Evolutionary conservation across 1,140 invertebrate genomes (phyloP).

Genomic region (Diploscapter pachys): DNA sequence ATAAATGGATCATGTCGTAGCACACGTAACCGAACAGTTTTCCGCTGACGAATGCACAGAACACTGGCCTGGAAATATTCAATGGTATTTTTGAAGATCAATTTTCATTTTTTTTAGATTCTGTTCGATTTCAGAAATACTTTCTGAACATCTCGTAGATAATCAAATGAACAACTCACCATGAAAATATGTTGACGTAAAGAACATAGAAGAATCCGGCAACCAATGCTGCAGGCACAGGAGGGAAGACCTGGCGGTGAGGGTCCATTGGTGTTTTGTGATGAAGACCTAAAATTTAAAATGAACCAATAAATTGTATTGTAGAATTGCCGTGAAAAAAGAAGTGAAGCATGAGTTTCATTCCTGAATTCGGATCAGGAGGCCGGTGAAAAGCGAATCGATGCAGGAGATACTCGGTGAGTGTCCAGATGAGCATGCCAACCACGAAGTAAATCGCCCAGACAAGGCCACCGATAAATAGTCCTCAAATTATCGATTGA

Average conservation of each 20-base stretch:
- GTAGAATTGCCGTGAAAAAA: slow-evolving; percentile 56
- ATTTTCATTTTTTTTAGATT: no score
- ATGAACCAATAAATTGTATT: background rate
- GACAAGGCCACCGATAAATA: slow-evolving; percentile 26
- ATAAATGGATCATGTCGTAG: slow-evolving; percentile 62
- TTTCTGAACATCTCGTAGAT: no score
- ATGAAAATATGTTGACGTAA: slow-evolving; percentile 54
- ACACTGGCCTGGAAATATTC: slow-evolving; percentile 39
- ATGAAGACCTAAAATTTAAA: slow-evolving; percentile 39
- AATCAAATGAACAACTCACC: slow-evolving; percentile 7
- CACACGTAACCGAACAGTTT: slow-evolving; percentile 59
- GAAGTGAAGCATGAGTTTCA: slow-evolving; percentile 61
- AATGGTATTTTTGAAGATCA: no score
- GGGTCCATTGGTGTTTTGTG: slow-evolving; percentile 61
- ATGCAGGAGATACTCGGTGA: slow-evolving; percentile 62
- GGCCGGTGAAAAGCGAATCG: slow-evolving; percentile 61
- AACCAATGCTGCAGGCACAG: slow-evolving; percentile 59
- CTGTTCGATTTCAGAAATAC: no score
- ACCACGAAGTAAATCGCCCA: slow-evolving; percentile 43
- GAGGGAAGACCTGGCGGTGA: slow-evolving; percentile 62
- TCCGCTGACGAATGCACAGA: slow-evolving; percentile 57
- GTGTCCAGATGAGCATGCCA: slow-evolving; percentile 61
- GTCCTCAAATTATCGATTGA: slow-evolving; percentile 39
- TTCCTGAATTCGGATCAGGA: slow-evolving; percentile 58
- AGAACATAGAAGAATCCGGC: slow-evolving; percentile 57